phyloP scores from a whole-genome alignment of 2,113 vertebrate species.

The Campylomormyrus tamandua region DNA sequence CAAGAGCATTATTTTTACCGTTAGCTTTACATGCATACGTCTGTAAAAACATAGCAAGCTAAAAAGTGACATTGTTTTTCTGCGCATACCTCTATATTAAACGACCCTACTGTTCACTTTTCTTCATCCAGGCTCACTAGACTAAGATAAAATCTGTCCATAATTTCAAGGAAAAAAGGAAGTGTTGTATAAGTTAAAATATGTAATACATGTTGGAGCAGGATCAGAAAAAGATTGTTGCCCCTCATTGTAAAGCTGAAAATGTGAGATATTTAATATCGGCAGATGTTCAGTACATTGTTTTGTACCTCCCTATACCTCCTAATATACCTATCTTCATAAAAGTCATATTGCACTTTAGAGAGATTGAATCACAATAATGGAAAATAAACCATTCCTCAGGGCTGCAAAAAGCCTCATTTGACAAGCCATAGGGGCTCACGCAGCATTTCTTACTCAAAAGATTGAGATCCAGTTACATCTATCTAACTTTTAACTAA shows the following conservation, averaged over 20 bases:
- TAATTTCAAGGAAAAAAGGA: background rate
- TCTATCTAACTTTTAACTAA: background rate
- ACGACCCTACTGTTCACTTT: background rate
- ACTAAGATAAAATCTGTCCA: background rate
- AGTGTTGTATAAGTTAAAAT: background rate
- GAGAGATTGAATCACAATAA: background rate
- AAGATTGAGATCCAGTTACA: background rate
- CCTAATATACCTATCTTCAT: background rate
- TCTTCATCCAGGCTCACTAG: background rate
- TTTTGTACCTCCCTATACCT: background rate
- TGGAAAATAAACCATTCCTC: background rate
- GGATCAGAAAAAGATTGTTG: background rate
- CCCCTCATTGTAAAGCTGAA: background rate
- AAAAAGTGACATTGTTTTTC: background rate
- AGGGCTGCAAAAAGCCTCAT: background rate
- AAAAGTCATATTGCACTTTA: background rate
- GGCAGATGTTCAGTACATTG: background rate
- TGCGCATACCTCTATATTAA: background rate
- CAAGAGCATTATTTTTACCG: background rate
- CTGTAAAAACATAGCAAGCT: background rate
- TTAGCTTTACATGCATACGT: background rate
- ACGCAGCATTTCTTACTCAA: background rate
- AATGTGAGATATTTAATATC: background rate
- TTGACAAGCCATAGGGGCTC: background rate
- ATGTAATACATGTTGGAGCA: background rate